Base-by-base conservation (phyloP, 2,797 vertebrate species). In the Diglossa cyanea region DNA sequence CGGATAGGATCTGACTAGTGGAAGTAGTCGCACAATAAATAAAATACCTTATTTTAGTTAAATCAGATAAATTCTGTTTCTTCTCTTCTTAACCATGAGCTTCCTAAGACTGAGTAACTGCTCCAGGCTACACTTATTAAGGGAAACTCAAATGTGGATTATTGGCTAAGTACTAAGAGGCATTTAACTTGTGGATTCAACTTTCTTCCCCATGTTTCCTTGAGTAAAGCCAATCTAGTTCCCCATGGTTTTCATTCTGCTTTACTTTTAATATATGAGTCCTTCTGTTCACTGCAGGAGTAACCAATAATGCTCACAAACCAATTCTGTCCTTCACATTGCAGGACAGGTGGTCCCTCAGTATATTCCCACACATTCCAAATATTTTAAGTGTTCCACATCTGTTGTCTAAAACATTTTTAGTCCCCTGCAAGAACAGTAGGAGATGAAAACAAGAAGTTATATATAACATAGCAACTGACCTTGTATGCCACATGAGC, bases 291-390 rank as follows among this genome's bases (percentile, higher is more conserved):
- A 24, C 61, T 61, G 39, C 40, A 71, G 57, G 45, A 15, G 8
- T 26, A 75, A 86, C 26, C 6, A 92, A 67, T 44, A 68, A 21
- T 0, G 31, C 72, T 57, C 58, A 60, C 84, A 95, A 82, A 85
- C 61, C 5, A 12, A 62, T 57, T 70, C 60, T 68, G 86, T 91
- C 90, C 88, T 86, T 81, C 11, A 33, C 25, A 2, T 33, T 66
- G 78, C 82, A 94, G 88, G 95, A 97, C 97, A 97, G 97, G 97
- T 97, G 97, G 92, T 87, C 68, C 89, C 57, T 67, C 83, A 48
- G 91, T 89, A 95, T 83, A 96, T 95, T 96, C 92, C 94, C 92
- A 95, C 78, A 88, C 73, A 78, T 96, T 91, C 93, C 95, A 96
- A 91, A 73, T 78, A 68, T 95, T 96, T 93, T 10, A 94, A 94